phyloP scores from a whole-genome alignment of 2,888 invertebrate genomes.

The Tenthredo notha region DNA sequence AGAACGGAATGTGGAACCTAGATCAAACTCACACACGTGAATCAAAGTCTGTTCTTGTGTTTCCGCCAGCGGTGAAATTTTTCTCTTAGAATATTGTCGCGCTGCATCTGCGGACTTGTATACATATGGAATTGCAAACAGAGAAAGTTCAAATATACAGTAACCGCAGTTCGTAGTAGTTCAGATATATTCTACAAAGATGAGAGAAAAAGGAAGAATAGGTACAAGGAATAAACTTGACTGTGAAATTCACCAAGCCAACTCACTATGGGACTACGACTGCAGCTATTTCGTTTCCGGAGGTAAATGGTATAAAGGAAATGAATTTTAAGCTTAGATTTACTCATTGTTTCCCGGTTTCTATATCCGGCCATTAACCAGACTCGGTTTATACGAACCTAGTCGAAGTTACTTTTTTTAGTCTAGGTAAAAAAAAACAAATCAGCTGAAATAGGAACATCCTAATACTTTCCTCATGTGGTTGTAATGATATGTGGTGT shows the following conservation, averaged over 20 bases:
- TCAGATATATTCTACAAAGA: not conserved
- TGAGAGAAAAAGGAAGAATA: not conserved
- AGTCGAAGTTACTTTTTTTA: not conserved
- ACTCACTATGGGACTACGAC: not conserved
- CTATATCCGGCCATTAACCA: not conserved
- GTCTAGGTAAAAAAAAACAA: not conserved
- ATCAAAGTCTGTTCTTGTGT: not conserved
- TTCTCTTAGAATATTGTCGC: not conserved
- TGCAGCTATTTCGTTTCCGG: not conserved
- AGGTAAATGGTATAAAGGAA: slow-evolving; percentile 2
- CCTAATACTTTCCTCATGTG: not conserved
- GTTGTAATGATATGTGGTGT: not conserved
- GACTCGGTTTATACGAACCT: not conserved
- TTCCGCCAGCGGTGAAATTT: not conserved
- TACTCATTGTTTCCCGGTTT: slow-evolving; percentile 1
- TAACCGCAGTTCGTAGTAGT: not conserved
- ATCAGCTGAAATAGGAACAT: not conserved
- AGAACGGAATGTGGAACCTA: not conserved
- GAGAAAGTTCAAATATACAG: not conserved
- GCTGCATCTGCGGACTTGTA: not conserved
- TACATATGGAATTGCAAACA: not conserved
- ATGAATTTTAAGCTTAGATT: slow-evolving; percentile 4
- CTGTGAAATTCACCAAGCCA: not conserved
- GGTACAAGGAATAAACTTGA: no score
- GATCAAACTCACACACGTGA: not conserved